Conservation (phyloP, 2,888 invertebrate genomes). For the Phyllotreta striolata region DNA sequence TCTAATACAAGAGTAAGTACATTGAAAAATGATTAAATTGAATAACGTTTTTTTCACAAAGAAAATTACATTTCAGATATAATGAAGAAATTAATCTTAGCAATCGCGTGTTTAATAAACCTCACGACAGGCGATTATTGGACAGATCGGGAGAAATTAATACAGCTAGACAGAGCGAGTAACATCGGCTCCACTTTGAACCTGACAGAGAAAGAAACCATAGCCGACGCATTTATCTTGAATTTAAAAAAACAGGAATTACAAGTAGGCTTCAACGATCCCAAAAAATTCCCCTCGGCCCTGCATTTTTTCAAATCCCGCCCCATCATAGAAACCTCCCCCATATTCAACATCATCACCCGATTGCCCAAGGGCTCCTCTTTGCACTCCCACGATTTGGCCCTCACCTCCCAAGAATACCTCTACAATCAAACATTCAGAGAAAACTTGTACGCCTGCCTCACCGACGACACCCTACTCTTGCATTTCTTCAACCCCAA, state of each 20-base stretch:
- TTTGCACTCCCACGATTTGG: conserved; percentile 71
- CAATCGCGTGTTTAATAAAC: no score
- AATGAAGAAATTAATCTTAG: no score
- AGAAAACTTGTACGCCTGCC: conserved; percentile 30
- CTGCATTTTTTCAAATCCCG: conserved; percentile 72
- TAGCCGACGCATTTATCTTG: conserved; percentile 54
- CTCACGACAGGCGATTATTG: conserved; percentile 41
- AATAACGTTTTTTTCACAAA: no score
- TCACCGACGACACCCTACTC: conserved; percentile 8
- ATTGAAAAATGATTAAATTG: no score
- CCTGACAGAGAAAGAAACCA: conserved; percentile 50
- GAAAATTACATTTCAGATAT: no score
- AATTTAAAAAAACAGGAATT: conserved; percentile 50
- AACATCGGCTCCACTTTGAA: conserved; percentile 53
- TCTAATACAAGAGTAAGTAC: no score
- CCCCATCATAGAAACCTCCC: conserved; percentile 66
- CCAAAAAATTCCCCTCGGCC: conserved; percentile 66
- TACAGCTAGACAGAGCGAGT: conserved; percentile 39
- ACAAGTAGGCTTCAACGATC: conserved; percentile 50
- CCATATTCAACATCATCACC: conserved; percentile 71
- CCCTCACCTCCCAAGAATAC: not conserved
- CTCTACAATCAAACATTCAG: conserved; percentile 11
- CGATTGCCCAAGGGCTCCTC: conserved; percentile 78
- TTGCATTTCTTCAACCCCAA: conserved; percentile 30
- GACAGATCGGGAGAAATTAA: conserved; percentile 42